A percentile compares a stretch with the other conserved stretches of the same genome.
Evolutionary conservation across 2,113 vertebrate species (phyloP).

Genomic region (Andinoacara biseriatus): DNA sequence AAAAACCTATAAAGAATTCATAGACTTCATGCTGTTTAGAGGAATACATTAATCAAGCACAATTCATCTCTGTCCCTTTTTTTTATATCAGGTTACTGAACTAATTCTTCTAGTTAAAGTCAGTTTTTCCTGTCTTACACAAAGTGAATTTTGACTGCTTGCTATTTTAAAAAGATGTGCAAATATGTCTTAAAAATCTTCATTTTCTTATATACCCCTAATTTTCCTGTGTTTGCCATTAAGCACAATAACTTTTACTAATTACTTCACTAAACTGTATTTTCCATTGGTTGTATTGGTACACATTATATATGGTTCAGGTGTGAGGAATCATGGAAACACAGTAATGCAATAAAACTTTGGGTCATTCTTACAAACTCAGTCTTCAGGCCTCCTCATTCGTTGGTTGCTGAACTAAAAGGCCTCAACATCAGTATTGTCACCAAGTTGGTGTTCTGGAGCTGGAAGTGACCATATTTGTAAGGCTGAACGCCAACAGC

Average conservation of each 20-base stretch:
- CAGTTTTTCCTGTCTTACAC: background rate
- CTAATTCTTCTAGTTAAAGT: background rate
- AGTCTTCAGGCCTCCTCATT: background rate
- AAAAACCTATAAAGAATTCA: conserved; percentile 14
- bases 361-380: background rate
- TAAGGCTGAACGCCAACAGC: background rate
- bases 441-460: background rate
- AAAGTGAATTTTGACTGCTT: background rate
- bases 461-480: background rate
- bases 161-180: background rate
- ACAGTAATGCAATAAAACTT: background rate
- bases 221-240: background rate
- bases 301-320: background rate
- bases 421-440: background rate
- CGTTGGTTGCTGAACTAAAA: background rate
- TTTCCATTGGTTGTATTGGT: background rate
- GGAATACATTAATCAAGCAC: background rate
- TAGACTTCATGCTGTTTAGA: background rate
- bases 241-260: background rate
- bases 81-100: background rate
- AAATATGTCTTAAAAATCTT: background rate
- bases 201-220: background rate
- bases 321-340: background rate
- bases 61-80: background rate
- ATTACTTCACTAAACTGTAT: background rate